Evolutionary conservation across 2,888 invertebrate species (phyloP), one percentile per base, ranked within the genome.

Genomic region (Calliphora vomitoria): DNA sequence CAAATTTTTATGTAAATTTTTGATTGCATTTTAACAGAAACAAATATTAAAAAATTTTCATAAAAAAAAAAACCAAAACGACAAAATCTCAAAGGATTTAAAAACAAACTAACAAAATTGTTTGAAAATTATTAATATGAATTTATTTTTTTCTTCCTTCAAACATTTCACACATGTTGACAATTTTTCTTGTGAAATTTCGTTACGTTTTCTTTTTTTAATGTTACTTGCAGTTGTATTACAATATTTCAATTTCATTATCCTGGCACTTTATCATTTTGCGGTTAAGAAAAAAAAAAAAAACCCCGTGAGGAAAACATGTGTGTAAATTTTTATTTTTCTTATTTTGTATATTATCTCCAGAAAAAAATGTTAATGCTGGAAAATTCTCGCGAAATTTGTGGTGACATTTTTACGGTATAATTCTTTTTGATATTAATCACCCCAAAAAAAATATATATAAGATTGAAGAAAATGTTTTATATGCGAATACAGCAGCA

Each of bases 181-280:
- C 62, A 87, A 82, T 84, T 85, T 85, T 75, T 85, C 78, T 58
- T 53, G 4, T 18, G 38, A 13, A 76, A 75, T 62, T 69, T 60
- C 20, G 38, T 71, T 66, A 20, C 3, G n/a, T 10, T 79, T 25
- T 20, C 44, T 55, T 25, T n/a, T 60, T 58, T 58, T 68, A 58
- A 79, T 79, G 78, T 11, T 68, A 11, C 31, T 41, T 81, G 76
- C 69, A 75, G 44, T 74, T 83, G 76, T 76, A 78, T 81, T 69
- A 78, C 74, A 81, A 85, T 88, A 88, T 89, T 86, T 86, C 86
- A 88, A 87, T 89, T 89, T 89, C 88, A 89, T 90, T 90, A 88
- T 88, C 88, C 87, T 88, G 80, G 25, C 88, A 88, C 85, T 89
- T 89, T 88, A 89, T 90, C 89, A 90, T 89, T 88, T 83, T 82